phyloP scores from a whole-genome alignment of 2,888 invertebrate species.

The Coleophora flavipennella region DNA sequence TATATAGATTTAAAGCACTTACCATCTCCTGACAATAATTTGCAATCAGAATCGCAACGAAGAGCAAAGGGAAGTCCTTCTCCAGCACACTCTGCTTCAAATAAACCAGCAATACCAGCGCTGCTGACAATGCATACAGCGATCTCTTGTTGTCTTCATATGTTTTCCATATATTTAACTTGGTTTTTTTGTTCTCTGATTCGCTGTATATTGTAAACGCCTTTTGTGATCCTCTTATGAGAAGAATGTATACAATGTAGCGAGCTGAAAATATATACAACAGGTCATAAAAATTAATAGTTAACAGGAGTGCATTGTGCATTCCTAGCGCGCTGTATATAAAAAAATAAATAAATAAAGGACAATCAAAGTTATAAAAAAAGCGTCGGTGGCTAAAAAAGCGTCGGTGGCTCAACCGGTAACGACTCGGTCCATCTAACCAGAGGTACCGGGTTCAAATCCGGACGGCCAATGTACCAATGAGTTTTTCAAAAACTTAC shows the following conservation, averaged over 20 bases:
- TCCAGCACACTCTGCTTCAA: conserved; percentile 21
- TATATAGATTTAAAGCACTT: too few species aligned
- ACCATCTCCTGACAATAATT: conserved; percentile 34
- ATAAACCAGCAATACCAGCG: conserved; percentile 19
- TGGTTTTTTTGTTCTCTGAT: conserved; percentile 8
- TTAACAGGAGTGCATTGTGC: background rate
- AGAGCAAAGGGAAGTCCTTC: conserved; percentile 30
- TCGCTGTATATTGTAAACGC: conserved; percentile 15
- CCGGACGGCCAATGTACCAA: too few species aligned
- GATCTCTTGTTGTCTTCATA: conserved; percentile 18
- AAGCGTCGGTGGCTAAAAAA: too few species aligned
- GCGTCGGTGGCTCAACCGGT: too few species aligned
- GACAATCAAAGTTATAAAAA: too few species aligned
- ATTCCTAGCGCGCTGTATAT: too few species aligned
- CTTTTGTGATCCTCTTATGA: conserved; percentile 24
- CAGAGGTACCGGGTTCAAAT: too few species aligned
- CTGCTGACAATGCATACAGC: conserved; percentile 15
- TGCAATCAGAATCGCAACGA: conserved; percentile 27
- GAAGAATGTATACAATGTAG: conserved; percentile 31
- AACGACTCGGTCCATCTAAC: too few species aligned
- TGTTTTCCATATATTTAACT: conserved; percentile 8
- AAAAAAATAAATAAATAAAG: too few species aligned
- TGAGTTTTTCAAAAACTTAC: too few species aligned
- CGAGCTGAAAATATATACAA: conserved; percentile 27
- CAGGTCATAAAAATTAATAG: background rate